These are phyloP conservation scores for Papilio glaucus DNA, from an alignment of 1,140 invertebrate genomes.

Conservation along the genomic window DNA sequence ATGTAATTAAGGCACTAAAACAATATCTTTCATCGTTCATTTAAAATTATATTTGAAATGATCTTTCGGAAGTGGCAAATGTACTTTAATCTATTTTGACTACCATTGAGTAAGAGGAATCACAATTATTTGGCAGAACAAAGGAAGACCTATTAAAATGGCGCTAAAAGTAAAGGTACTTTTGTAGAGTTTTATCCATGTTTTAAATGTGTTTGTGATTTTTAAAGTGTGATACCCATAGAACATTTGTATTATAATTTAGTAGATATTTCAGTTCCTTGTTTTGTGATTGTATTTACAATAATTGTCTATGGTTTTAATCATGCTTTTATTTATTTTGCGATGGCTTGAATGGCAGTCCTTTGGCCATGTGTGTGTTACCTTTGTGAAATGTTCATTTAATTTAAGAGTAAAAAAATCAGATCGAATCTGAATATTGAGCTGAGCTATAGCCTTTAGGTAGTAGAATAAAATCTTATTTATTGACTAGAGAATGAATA, in stretches of 20 bases:
- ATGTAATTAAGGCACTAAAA: neutral
- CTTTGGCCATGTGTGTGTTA: neutral
- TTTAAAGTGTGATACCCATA: conserved; percentile 5
- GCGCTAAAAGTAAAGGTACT: neutral
- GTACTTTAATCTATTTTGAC: neutral
- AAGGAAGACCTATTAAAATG: neutral
- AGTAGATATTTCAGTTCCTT: conserved; percentile 46
- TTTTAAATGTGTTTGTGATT: conserved; percentile 21
- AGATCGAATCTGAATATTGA: conserved; percentile 65
- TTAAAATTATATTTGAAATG: neutral
- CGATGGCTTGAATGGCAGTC: neutral
- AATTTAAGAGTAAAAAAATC: conserved; percentile 43
- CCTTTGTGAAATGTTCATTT: conserved; percentile 35
- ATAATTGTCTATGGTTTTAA: conserved; percentile 34
- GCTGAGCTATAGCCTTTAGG: conserved; percentile 11
- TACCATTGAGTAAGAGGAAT: too few species aligned
- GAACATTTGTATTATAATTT: conserved; percentile 22
- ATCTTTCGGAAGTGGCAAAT: neutral
- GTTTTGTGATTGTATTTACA: conserved; percentile 51
- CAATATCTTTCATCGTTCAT: neutral
- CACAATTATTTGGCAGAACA: neutral
- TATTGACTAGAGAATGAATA: conserved; percentile 21
- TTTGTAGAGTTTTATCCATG: neutral
- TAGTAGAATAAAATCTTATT: conserved; percentile 19
- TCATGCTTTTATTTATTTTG: conserved; percentile 14